Conservation (phyloP, 2,113 vertebrate species). For the Syngnathus floridae region DNA sequence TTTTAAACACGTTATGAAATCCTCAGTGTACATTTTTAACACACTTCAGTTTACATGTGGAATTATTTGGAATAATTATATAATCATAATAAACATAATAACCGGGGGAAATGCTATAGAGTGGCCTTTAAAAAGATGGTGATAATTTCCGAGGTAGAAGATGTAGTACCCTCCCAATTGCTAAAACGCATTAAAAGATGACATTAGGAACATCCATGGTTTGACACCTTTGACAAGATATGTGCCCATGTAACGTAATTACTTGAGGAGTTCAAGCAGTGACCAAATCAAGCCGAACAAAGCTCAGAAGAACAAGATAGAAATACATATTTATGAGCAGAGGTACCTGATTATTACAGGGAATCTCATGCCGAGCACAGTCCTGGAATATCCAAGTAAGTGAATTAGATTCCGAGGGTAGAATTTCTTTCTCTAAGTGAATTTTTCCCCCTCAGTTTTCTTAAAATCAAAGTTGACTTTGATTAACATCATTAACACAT, state of each 20-base stretch:
- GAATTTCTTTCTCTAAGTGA: not conserved
- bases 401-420: not conserved
- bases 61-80: too few species aligned
- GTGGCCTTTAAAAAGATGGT: too few species aligned
- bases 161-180: not conserved
- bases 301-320: slow-evolving; percentile 17
- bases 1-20: too few species aligned
- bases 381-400: not conserved
- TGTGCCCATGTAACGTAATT: slow-evolving; percentile 40
- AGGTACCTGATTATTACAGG: slow-evolving; percentile 6
- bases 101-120: too few species aligned
- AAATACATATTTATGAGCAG: slow-evolving; percentile 24
- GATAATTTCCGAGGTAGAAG: not conserved
- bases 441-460: not conserved
- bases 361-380: slow-evolving; percentile 8
- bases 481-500: too few species aligned
- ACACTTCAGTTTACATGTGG: too few species aligned
- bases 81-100: too few species aligned
- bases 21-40: too few species aligned
- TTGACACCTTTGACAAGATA: slow-evolving; percentile 35
- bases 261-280: slow-evolving; percentile 8
- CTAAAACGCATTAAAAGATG: not conserved
- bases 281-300: slow-evolving; percentile 28
- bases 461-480: not conserved
- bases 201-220: not conserved